Evolutionary conservation across 1,140 invertebrate species (phyloP).

Genomic region (Uloborus diversus): DNA sequence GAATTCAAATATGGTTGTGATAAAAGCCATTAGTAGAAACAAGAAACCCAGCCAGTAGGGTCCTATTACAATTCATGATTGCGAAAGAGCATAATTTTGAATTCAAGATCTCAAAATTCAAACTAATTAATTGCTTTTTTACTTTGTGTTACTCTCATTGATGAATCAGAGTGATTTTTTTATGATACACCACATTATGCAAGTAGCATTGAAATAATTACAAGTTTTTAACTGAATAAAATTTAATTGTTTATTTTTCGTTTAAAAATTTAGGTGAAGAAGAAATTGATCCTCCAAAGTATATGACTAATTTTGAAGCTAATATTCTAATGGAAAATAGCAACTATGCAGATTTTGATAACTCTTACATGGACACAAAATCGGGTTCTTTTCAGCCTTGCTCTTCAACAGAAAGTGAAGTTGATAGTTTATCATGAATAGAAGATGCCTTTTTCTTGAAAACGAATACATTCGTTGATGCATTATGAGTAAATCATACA

Average conservation of each 20-base stretch:
- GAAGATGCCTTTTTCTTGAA: too few relatives aligned
- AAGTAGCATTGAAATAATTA: neutral
- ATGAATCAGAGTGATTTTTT: too few relatives aligned
- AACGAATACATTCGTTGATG: too few relatives aligned
- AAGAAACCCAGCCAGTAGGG: too few relatives aligned
- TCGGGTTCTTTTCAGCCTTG: neutral
- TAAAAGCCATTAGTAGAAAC: too few relatives aligned
- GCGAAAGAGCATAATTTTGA: neutral
- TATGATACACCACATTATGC: neutral
- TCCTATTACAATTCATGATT: too few relatives aligned
- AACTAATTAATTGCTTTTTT: neutral
- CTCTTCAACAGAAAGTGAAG: constrained; percentile 3
- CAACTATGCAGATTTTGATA: neutral
- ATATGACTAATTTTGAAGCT: neutral
- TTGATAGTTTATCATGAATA: neutral
- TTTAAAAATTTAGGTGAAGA: constrained; percentile 1
- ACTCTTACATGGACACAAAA: neutral
- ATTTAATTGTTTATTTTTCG: neutral
- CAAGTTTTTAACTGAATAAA: neutral
- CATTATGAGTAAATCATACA: too few relatives aligned
- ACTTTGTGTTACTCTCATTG: neutral
- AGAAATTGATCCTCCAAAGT: constrained; percentile 13
- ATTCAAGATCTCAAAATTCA: neutral
- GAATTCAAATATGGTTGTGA: too few relatives aligned
- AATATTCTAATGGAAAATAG: neutral